Conservation (phyloP, 2,797 vertebrate genomes). For the Falco cherrug region DNA sequence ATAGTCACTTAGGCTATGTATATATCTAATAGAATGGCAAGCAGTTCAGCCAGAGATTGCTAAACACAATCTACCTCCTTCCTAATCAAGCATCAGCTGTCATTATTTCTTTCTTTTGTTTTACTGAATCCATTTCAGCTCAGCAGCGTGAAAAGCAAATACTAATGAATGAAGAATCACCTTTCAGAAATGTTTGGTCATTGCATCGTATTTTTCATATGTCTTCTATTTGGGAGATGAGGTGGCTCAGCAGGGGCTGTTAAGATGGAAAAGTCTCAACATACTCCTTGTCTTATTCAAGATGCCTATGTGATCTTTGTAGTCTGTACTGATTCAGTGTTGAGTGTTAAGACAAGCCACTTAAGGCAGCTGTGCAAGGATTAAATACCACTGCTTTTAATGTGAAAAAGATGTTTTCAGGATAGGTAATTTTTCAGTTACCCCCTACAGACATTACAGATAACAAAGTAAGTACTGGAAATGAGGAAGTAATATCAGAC, state of each 20-base stretch:
- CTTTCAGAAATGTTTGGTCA: constrained; percentile 32
- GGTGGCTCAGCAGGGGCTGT: not conserved
- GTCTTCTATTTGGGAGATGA: not conserved
- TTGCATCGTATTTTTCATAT: not conserved
- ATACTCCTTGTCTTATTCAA: not conserved
- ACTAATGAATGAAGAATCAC: not conserved
- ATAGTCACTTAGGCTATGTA: not conserved
- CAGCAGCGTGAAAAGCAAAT: not conserved
- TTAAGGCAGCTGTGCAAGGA: not conserved
- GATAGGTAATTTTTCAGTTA: not conserved
- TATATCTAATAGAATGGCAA: not conserved
- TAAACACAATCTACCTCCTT: not conserved
- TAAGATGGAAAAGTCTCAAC: not conserved
- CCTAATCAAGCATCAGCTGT: not conserved
- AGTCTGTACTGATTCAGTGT: not conserved
- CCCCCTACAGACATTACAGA: not conserved
- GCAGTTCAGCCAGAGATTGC: not conserved
- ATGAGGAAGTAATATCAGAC: not conserved
- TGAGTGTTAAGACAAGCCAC: not conserved
- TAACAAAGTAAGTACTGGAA: not conserved
- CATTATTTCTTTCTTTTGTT: not conserved
- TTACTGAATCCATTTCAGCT: not conserved
- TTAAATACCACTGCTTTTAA: not conserved
- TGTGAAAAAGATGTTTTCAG: not conserved
- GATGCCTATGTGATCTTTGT: not conserved